These are phyloP conservation scores for Pseudachorutes palmiensis DNA, from an alignment of 1,140 invertebrate species.

Conservation along the genomic window DNA sequence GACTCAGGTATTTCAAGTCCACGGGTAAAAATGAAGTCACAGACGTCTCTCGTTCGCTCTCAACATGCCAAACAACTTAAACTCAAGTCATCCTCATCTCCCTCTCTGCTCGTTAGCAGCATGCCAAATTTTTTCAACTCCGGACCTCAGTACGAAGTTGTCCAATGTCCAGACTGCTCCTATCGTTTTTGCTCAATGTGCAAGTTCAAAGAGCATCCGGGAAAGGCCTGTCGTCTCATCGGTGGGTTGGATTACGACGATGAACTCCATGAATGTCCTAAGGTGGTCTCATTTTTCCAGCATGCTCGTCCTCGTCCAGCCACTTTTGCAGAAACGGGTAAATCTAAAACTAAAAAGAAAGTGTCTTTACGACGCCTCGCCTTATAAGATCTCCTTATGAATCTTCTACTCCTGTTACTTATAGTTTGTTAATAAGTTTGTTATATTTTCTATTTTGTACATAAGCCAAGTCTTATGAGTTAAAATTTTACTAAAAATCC, in stretches of 20 bases:
- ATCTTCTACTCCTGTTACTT: too few relatives aligned
- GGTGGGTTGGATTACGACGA: constrained; percentile 10
- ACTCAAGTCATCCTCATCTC: not conserved
- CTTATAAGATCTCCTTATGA: not conserved
- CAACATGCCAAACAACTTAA: not conserved
- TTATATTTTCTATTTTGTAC: too few relatives aligned
- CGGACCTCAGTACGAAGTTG: not conserved
- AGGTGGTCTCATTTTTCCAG: not conserved
- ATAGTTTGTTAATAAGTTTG: too few relatives aligned
- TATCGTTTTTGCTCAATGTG: constrained; percentile 26
- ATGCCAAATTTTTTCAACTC: not conserved
- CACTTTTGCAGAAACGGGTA: not conserved
- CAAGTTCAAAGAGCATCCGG: constrained; percentile 20
- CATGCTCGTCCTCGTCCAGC: not conserved
- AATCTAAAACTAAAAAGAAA: constrained; percentile 2
- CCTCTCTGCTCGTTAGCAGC: not conserved
- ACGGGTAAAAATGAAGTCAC: not conserved
- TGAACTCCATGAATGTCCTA: not conserved
- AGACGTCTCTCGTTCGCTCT: not conserved
- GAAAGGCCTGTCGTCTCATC: constrained; percentile 21
- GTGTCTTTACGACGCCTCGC: not conserved
- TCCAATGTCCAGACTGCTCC: constrained; percentile 27
- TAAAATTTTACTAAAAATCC: too few relatives aligned
- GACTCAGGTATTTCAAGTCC: not conserved
- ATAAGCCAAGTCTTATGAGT: too few relatives aligned